Percentiles rank a stretch among this genome's conserved stretches.
phyloP scores from a whole-genome alignment of 2,888 invertebrate species.

The Dioctria rufipes region DNA sequence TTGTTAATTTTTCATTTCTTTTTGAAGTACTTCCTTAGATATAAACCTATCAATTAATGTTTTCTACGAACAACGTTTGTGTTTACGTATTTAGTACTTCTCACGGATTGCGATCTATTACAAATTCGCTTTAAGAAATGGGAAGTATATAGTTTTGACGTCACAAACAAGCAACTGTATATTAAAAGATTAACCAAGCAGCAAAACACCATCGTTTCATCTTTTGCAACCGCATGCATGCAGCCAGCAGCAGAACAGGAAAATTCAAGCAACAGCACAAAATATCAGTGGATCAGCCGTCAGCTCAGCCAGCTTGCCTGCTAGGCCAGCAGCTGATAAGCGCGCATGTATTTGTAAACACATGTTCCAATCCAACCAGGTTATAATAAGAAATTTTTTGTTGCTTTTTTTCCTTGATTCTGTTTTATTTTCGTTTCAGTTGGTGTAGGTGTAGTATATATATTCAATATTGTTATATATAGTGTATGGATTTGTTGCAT shows the following conservation, averaged over 20 bases:
- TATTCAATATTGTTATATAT: not conserved
- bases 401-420: constrained; percentile 2
- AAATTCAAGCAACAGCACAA: not conserved
- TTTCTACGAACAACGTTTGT: no score
- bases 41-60: no score
- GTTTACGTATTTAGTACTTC: not conserved
- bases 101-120: not conserved
- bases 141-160: no score
- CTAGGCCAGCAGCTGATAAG: constrained; percentile 35
- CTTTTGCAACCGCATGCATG: no score
- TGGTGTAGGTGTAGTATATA: not conserved
- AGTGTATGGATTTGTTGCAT: not conserved
- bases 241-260: not conserved
- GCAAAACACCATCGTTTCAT: no score
- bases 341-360: constrained; percentile 45
- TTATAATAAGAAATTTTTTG: constrained; percentile 8
- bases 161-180: no score
- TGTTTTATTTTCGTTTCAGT: constrained; percentile 44
- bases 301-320: not conserved
- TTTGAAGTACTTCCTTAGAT: no score
- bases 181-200: no score
- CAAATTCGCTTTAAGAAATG: not conserved
- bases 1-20: no score
- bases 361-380: constrained; percentile 37
- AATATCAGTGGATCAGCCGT: not conserved